phyloP scores from a whole-genome alignment of 1,140 invertebrate genomes.

The Magallana ariakensis region DNA sequence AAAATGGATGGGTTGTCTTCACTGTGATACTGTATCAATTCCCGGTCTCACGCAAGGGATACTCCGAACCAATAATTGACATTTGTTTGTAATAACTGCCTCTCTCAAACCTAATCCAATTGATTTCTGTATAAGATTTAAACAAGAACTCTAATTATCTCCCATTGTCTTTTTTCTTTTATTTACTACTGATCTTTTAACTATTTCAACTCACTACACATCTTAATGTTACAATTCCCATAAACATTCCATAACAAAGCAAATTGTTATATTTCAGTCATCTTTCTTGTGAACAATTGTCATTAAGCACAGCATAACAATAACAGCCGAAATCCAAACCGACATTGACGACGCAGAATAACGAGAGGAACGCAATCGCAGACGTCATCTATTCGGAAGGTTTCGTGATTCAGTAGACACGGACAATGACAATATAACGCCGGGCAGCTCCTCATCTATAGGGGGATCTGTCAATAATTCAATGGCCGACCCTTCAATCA shows the following conservation, averaged over 20 bases:
- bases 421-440: background rate
- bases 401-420: background rate
- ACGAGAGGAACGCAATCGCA: background rate
- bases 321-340: background rate
- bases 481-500: background rate
- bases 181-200: too few species aligned
- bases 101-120: background rate
- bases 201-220: too few species aligned
- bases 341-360: background rate
- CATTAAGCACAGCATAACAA: background rate
- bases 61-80: background rate
- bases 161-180: too few species aligned
- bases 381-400: conserved; percentile 7
- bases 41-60: background rate
- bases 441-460: background rate
- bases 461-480: background rate
- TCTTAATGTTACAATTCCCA: too few species aligned
- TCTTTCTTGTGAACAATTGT: background rate
- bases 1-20: background rate
- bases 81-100: background rate
- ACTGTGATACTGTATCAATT: background rate
- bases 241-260: background rate
- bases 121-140: background rate
- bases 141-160: too few species aligned
- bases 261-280: background rate